Evolutionary conservation across 2,888 invertebrate genomes (phyloP), one percentile per base, ranked within the genome.

Genomic region (Keiferia lycopersicella): DNA sequence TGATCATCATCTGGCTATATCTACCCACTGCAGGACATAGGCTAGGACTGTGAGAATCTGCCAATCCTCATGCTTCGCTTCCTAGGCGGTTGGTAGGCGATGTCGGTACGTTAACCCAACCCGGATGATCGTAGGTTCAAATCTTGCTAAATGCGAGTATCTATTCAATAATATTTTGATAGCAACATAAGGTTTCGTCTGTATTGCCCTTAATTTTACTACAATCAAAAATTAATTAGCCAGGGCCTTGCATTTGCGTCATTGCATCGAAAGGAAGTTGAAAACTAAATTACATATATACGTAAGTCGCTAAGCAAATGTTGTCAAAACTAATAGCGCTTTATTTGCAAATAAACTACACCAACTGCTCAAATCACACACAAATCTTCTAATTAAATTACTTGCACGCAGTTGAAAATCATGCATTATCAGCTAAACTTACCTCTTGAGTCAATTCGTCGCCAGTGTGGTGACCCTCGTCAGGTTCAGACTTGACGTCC

Each of bases 401-500:
- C 12, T 59, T 16, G 0, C 16, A n/a, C 34, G 10, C 18, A 12
- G 18, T 30, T 45, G n/a, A 18, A n/a, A 59, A 18, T 38, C 56
- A 56, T 56, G 56, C 56, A 56, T n/a, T 56, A 56, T n/a, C 2
- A 8, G 12, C 90, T 86, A 38, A 63, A 78, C 90, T 86, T 69
- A 92, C 92, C 90, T 92, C 92, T 73, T 91, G 92, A 0, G 92
- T 92, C 65, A 92, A 78, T 70, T 92, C 92, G 64, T 92, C 92
- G 0, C 91, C 91, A 12, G 85, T 88, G 62, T 89, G 91, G 64
- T 89, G 84, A 0, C 89, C 91, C 57, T 92, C 92, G 69, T 91
- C 91, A 14, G 87, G 81, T 71, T 92, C 92, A 67, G 82, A 67
- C 71, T 92, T 92, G 51, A 89, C 76, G 65, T 89, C 87, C 62